A percentile compares a stretch with the other conserved stretches of the same genome.
Conservation (phyloP, 2,113 vertebrate species). For the Ctenodactylus gundi region DNA sequence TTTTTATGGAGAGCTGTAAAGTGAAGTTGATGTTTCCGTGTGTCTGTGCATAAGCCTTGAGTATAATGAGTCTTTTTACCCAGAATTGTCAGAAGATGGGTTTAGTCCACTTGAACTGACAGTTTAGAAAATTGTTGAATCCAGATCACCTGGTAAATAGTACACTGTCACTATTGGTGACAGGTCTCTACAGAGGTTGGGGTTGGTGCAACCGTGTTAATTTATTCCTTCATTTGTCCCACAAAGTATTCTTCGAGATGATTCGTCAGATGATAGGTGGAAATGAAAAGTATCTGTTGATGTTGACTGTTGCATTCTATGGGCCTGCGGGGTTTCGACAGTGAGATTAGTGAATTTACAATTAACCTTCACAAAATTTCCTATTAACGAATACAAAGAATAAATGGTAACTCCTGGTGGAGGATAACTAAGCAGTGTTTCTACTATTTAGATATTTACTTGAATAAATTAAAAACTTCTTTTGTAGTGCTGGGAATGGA, state of each 20-base stretch:
- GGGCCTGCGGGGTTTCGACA: background rate
- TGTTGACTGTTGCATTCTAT: background rate
- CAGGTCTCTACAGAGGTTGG: background rate
- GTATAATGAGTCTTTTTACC: background rate
- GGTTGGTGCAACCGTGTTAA: background rate
- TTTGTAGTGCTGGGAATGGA: background rate
- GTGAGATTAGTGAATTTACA: conserved; percentile 29
- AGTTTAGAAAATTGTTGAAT: conserved; percentile 33
- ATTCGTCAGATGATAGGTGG: background rate
- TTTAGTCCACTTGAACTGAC: background rate
- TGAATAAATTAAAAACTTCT: conserved; percentile 15
- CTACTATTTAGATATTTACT: background rate
- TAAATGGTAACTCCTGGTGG: background rate
- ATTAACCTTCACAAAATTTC: background rate
- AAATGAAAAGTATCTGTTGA: background rate
- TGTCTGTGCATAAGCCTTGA: background rate
- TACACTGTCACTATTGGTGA: background rate
- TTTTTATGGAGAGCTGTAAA: background rate
- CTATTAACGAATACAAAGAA: background rate
- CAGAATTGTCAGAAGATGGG: background rate
- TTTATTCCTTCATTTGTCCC: background rate
- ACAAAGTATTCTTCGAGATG: background rate
- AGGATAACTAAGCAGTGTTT: background rate
- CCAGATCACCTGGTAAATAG: background rate
- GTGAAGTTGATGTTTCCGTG: background rate